Conservation (phyloP, 53 echinoderm and acorn worm species). For the Apostichopus leukothele region DNA sequence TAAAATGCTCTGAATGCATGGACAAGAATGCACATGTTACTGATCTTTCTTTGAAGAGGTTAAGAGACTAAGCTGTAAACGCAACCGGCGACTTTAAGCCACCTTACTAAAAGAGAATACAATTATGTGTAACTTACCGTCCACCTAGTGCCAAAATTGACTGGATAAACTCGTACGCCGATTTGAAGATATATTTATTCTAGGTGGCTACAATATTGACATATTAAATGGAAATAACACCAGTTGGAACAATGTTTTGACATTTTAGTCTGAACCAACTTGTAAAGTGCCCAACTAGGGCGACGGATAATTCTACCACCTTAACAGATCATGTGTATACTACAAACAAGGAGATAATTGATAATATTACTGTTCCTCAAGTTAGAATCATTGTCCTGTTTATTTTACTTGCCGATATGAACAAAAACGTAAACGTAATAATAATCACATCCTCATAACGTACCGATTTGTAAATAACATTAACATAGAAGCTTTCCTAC, state of each 20-base stretch:
- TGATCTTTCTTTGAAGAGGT: too few species aligned
- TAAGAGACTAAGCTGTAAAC: too few species aligned
- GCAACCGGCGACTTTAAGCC: not conserved
- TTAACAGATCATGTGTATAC: not conserved
- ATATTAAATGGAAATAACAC: not conserved
- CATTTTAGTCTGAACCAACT: conserved; percentile 15
- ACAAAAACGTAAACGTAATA: too few species aligned
- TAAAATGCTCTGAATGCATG: too few species aligned
- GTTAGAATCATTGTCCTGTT: not conserved
- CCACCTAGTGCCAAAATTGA: conserved; percentile 27
- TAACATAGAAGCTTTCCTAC: too few species aligned
- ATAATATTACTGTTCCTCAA: not conserved
- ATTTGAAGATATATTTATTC: not conserved
- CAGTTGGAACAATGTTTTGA: not conserved
- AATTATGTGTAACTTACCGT: not conserved
- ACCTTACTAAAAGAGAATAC: not conserved
- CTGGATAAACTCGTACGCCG: not conserved
- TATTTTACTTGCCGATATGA: too few species aligned
- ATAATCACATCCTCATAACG: too few species aligned
- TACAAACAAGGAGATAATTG: conserved; percentile 2
- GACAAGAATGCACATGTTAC: too few species aligned
- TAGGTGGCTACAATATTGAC: not conserved
- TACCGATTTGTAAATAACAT: too few species aligned
- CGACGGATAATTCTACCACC: not conserved
- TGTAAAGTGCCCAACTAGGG: not conserved